These are phyloP conservation scores for Nematolebias whitei DNA, from an alignment of 2,113 vertebrate genomes.

Conservation along the genomic window DNA sequence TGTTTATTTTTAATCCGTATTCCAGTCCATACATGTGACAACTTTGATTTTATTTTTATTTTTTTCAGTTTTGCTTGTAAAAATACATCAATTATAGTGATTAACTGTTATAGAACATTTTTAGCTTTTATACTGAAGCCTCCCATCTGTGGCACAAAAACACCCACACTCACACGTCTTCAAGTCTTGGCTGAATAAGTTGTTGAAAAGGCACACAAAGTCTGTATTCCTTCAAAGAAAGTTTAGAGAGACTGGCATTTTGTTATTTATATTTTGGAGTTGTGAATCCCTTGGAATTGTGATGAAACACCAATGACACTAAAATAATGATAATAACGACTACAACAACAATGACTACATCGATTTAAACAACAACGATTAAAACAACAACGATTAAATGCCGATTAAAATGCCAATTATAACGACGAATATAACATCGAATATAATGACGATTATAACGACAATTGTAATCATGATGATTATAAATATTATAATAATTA, in stretches of 20 bases:
- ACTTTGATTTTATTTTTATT: constrained; percentile 1
- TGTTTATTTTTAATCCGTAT: constrained; percentile 13
- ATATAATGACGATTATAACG: too few relatives aligned
- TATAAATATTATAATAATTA: too few relatives aligned
- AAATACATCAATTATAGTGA: constrained; percentile 11
- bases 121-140: constrained; percentile 9
- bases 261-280: background rate
- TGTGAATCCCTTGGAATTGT: background rate
- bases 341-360: too few relatives aligned
- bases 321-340: background rate
- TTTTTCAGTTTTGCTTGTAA: constrained; percentile 25
- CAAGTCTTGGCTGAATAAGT: constrained; percentile 44
- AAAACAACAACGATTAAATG: too few relatives aligned
- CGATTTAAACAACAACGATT: too few relatives aligned
- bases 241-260: constrained; percentile 6
- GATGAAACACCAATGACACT: background rate
- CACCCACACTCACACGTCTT: constrained; percentile 38
- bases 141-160: constrained; percentile 27
- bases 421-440: too few relatives aligned
- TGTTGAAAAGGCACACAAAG: constrained; percentile 24
- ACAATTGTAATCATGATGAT: too few relatives aligned
- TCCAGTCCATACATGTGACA: constrained; percentile 5
- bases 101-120: constrained; percentile 34
- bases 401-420: too few relatives aligned
- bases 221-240: constrained; percentile 23